Evolutionary conservation across 2,888 invertebrate species (phyloP).

Genomic region (Cephus rjabovi): DNA sequence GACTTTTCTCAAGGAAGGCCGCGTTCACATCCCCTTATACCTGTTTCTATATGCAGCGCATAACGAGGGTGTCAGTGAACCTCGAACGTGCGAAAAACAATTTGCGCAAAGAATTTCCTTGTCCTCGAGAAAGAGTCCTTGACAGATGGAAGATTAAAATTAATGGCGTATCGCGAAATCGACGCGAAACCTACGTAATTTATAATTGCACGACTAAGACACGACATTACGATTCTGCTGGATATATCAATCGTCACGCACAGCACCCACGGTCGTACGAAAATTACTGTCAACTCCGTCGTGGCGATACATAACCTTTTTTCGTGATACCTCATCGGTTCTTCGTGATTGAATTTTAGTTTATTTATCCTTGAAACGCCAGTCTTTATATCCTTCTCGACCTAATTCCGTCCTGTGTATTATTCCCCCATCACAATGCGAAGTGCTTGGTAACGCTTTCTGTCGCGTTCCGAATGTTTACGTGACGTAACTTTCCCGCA

Average conservation of each 20-base stretch:
- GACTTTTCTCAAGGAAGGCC: background rate
- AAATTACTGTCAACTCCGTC: background rate
- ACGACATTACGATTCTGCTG: too few species aligned
- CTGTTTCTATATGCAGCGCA: background rate
- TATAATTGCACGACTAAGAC: background rate
- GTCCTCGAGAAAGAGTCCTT: slow-evolving; percentile 31
- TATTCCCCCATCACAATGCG: background rate
- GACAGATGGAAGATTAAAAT: slow-evolving; percentile 38
- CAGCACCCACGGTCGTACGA: background rate
- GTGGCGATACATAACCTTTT: background rate
- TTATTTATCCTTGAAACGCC: background rate
- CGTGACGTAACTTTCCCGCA: background rate
- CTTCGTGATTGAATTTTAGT: background rate
- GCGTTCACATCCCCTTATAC: background rate
- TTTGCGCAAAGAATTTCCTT: slow-evolving; percentile 6
- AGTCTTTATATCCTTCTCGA: background rate
- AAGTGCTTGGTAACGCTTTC: background rate
- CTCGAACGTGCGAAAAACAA: background rate
- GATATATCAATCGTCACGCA: background rate
- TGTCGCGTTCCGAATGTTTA: background rate
- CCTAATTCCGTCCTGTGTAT: background rate
- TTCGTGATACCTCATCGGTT: background rate
- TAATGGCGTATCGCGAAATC: slow-evolving; percentile 39
- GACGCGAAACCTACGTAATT: slow-evolving; percentile 3
- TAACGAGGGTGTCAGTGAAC: background rate